Percentiles rank a stretch among this genome's conserved stretches.
Conservation (phyloP, 2,113 vertebrate species). For the Pachyramphus minor region DNA sequence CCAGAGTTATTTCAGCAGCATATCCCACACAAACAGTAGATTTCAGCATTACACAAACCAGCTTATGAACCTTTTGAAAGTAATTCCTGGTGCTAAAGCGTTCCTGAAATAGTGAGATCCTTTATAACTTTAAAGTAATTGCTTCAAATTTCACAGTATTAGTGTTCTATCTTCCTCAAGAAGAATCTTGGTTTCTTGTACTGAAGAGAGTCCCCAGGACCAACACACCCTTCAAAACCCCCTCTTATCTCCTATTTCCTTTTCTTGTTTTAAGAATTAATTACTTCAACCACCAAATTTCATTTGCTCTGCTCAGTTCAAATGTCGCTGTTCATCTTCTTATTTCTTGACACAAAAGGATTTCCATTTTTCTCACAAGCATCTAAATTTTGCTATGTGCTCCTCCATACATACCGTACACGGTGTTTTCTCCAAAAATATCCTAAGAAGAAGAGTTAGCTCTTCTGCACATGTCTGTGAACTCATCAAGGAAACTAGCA, state of each 20-base stretch:
- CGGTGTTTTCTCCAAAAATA: conserved; percentile 92
- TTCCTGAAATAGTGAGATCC: neutral
- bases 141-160: neutral
- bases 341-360: neutral
- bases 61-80: neutral
- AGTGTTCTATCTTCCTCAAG: neutral
- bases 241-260: neutral
- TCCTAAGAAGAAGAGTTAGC: conserved; percentile 84
- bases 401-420: conserved; percentile 82
- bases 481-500: conserved; percentile 91
- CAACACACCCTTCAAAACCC: neutral
- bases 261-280: neutral
- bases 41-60: neutral
- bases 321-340: neutral
- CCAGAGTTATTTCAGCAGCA: neutral
- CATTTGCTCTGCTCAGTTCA: neutral
- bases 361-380: neutral
- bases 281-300: neutral
- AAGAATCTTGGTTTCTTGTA: neutral
- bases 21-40: neutral
- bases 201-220: neutral
- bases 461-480: conserved; percentile 89
- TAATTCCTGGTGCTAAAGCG: neutral
- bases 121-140: neutral
- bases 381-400: neutral